Percentiles rank a stretch among this genome's conserved stretches.
Conservation (phyloP, 2,888 invertebrate species). For the Ryuthela nishihirai region DNA sequence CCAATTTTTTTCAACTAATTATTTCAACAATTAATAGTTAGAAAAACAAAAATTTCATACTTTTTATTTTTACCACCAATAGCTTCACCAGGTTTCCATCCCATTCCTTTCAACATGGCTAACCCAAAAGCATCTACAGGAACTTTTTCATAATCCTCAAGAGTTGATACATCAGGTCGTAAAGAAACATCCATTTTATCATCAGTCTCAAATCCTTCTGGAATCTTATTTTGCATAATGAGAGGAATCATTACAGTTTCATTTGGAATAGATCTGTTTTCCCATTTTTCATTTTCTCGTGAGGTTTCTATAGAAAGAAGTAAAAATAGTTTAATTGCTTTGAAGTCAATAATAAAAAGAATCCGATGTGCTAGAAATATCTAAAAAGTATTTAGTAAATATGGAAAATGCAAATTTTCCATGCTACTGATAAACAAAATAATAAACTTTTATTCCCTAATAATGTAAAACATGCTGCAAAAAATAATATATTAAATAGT, state of each 20-base stretch:
- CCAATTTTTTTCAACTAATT: too few relatives aligned
- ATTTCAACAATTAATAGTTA: too few relatives aligned
- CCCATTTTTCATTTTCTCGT: conserved; percentile 20
- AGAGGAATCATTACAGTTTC: conserved; percentile 49
- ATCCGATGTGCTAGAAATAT: too few relatives aligned
- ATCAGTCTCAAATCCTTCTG: conserved; percentile 54
- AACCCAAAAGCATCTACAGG: conserved; percentile 78
- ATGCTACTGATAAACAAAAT: too few relatives aligned
- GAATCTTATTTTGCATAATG: conserved; percentile 53
- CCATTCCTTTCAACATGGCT: conserved; percentile 95
- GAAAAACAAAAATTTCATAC: conserved; percentile 4
- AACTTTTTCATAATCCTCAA: conserved; percentile 65
- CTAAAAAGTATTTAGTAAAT: too few relatives aligned
- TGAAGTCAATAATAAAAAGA: too few relatives aligned
- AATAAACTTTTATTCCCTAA: too few relatives aligned
- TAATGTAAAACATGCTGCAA: too few relatives aligned
- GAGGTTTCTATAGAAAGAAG: conserved; percentile 23
- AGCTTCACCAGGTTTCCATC: conserved; percentile 56
- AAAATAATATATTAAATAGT: too few relatives aligned
- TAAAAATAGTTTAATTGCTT: too few relatives aligned
- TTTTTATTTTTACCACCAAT: conserved; percentile 35
- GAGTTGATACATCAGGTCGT: conserved; percentile 57
- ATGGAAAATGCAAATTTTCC: too few relatives aligned
- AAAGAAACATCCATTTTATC: conserved; percentile 53
- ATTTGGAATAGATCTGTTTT: conserved; percentile 16